Evolutionary conservation across 2,113 vertebrate species (phyloP).

Genomic region (Chloroceryle aenea): DNA sequence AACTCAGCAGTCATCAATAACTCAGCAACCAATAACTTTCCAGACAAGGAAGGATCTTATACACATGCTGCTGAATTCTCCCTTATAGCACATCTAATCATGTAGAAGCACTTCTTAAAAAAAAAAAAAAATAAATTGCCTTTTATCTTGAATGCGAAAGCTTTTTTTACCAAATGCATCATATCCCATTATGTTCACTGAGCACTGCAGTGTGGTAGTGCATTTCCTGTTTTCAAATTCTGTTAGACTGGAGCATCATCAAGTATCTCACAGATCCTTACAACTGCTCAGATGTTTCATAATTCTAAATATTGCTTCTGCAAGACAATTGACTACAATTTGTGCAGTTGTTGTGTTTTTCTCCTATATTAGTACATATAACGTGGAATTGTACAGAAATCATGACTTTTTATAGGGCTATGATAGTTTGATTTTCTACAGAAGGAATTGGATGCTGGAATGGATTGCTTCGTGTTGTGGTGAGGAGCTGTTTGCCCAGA

Average conservation of each 20-base stretch:
- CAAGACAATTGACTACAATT: not conserved
- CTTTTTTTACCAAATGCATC: not conserved
- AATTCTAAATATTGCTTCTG: not conserved
- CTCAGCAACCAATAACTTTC: not conserved
- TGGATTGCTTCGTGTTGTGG: not conserved
- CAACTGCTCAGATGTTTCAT: not conserved
- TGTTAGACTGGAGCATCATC: not conserved
- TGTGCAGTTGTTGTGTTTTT: not conserved
- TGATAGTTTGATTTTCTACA: not conserved
- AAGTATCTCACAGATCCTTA: not conserved
- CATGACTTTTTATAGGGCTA: not conserved
- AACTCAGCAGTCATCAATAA: not conserved
- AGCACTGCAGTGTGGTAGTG: not conserved
- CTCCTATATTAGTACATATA: not conserved
- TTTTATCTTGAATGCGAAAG: not conserved
- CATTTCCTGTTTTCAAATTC: not conserved
- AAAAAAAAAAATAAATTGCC: not conserved
- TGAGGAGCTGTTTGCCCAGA: not conserved
- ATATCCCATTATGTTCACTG: not conserved
- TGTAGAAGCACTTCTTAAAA: not conserved
- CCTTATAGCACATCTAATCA: not conserved
- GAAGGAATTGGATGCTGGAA: not conserved
- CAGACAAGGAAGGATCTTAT: not conserved
- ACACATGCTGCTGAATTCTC: not conserved
- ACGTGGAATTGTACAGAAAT: not conserved